Percentiles rank a stretch among this genome's conserved stretches.
Evolutionary conservation across 2,113 vertebrate species (phyloP).

Genomic region (Gulo gulo): DNA sequence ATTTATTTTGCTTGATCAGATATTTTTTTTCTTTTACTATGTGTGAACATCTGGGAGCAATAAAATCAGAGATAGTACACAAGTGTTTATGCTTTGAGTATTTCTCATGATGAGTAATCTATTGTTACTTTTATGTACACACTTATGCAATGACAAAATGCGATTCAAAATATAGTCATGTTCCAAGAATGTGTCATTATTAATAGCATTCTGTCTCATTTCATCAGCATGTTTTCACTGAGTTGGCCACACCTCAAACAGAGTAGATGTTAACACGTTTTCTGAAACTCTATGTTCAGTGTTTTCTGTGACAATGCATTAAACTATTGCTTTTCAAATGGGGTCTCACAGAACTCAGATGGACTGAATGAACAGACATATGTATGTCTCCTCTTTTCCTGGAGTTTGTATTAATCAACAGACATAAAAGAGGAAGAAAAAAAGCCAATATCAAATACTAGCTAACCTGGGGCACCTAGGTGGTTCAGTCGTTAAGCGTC

Average conservation of each 20-base stretch:
- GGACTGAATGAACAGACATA: not conserved
- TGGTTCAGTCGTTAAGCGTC: not conserved
- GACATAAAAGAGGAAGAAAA: not conserved
- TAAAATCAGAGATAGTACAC: constrained; percentile 46
- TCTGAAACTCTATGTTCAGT: not conserved
- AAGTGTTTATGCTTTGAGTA: constrained; percentile 15
- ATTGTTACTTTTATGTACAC: constrained; percentile 47
- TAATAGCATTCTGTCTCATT: not conserved
- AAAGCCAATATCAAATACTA: not conserved
- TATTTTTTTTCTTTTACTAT: not conserved
- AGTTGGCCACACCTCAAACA: constrained; percentile 9
- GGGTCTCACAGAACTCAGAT: not conserved
- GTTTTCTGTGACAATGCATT: not conserved
- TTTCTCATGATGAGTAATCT: constrained; percentile 60
- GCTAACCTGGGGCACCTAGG: not conserved
- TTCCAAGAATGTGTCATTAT: constrained; percentile 48
- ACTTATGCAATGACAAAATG: constrained; percentile 50
- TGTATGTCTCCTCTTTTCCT: not conserved
- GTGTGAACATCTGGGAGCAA: constrained; percentile 48
- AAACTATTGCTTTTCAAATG: not conserved
- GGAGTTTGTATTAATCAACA: not conserved
- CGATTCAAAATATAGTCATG: constrained; percentile 8
- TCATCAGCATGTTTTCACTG: constrained; percentile 44
- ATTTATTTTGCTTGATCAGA: constrained; percentile 33
- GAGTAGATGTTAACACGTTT: not conserved